Conservation (phyloP, 2,797 vertebrate genomes). For the Halcyon leucocephala region DNA sequence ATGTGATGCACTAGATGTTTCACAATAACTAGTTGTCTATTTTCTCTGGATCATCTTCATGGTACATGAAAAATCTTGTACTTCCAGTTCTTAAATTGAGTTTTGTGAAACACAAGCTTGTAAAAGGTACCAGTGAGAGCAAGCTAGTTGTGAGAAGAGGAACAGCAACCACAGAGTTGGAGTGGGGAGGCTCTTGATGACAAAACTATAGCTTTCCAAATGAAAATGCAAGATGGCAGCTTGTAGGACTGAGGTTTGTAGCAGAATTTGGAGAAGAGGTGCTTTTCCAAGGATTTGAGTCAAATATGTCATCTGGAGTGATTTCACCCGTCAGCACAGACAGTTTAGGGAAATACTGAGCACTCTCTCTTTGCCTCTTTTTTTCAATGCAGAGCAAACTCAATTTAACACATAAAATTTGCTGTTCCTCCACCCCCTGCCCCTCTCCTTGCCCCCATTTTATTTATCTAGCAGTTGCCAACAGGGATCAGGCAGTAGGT, state of each 20-base stretch:
- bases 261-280: neutral
- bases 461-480: slow-evolving; percentile 49
- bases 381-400: neutral
- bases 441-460: neutral
- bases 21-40: neutral
- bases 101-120: neutral
- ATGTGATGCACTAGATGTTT: neutral
- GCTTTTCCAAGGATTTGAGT: slow-evolving; percentile 27
- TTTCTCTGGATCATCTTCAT: neutral
- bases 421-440: neutral
- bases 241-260: neutral
- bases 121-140: neutral
- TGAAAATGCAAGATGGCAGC: neutral
- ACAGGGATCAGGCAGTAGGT: slow-evolving; percentile 39
- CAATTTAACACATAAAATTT: neutral
- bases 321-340: slow-evolving; percentile 38
- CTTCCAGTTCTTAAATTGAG: neutral
- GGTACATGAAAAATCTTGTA: neutral
- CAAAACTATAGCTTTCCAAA: neutral
- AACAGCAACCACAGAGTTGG: neutral
- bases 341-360: neutral
- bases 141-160: neutral
- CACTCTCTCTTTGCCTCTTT: neutral
- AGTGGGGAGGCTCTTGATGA: neutral
- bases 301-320: slow-evolving; percentile 14